Evolutionary conservation across 2,888 invertebrate species (phyloP).

Genomic region (Agrochola litura): DNA sequence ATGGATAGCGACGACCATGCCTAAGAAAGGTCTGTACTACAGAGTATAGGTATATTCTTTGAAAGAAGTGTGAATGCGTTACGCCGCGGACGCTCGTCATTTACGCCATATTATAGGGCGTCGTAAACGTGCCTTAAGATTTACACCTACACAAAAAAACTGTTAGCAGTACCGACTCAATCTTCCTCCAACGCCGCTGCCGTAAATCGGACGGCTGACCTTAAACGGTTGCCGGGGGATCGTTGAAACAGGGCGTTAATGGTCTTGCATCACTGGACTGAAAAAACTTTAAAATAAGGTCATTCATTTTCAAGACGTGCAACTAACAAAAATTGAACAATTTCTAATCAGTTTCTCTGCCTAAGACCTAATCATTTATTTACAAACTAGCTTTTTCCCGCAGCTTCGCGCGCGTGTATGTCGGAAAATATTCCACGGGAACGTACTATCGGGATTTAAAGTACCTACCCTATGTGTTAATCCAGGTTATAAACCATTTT

Average conservation of each 20-base stretch:
- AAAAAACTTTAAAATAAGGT: neutral
- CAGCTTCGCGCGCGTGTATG: fast-evolving
- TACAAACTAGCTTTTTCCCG: neutral
- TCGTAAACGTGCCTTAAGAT: conserved; percentile 87
- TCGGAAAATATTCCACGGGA: neutral
- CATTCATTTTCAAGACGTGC: neutral
- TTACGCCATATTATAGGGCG: conserved; percentile 65
- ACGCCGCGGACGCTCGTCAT: conserved; percentile 68
- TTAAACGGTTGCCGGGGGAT: conserved; percentile 67
- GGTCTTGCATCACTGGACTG: conserved; percentile 21
- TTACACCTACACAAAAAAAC: conserved; percentile 90
- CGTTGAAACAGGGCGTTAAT: conserved; percentile 63
- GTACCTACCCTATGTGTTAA: neutral
- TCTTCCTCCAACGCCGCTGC: conserved; percentile 78
- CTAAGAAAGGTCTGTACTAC: neutral
- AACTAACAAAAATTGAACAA: neutral
- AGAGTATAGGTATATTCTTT: too few relatives aligned
- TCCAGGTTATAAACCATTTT: neutral
- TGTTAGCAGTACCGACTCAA: conserved; percentile 83
- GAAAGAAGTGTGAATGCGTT: neutral
- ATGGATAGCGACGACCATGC: too few relatives aligned
- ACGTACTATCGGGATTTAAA: too few relatives aligned
- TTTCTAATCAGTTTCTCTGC: neutral
- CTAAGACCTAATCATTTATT: neutral
- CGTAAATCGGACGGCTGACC: conserved; percentile 78